These are phyloP conservation scores for Anableps anableps DNA, from an alignment of 2,797 vertebrate species.

Conservation along the genomic window DNA sequence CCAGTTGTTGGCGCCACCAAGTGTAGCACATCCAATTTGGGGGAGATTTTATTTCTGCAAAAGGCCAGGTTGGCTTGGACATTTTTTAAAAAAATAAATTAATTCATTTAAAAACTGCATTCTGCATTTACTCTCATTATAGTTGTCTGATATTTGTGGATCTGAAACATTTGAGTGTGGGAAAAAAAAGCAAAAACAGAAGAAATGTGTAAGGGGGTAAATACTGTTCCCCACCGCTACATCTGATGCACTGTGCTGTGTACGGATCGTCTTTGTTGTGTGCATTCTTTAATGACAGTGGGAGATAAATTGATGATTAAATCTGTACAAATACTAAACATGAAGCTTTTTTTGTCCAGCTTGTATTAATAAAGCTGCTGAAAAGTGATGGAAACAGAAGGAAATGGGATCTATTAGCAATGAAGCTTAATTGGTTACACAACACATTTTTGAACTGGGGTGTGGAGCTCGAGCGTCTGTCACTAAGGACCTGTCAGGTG, in stretches of 20 bases:
- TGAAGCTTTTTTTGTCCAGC: neutral
- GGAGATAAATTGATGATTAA: conserved; percentile 13
- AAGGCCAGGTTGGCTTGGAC: neutral
- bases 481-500: conserved; percentile 47
- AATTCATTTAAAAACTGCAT: neutral
- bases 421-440: conserved; percentile 66
- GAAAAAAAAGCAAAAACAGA: too few relatives aligned
- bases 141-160: too few relatives aligned
- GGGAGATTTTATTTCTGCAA: too few relatives aligned
- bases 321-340: neutral
- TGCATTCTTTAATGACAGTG: conserved; percentile 15
- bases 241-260: neutral
- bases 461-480: conserved; percentile 25
- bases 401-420: conserved; percentile 56
- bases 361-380: conserved; percentile 26
- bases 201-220: neutral
- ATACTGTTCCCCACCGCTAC: neutral
- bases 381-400: conserved; percentile 39
- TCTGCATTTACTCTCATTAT: neutral
- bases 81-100: neutral
- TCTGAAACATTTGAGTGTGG: too few relatives aligned
- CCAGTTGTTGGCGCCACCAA: too few relatives aligned
- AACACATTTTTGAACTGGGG: conserved; percentile 51
- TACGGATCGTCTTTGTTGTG: conserved; percentile 44
- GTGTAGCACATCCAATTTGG: too few relatives aligned